Conservation (phyloP, 2,113 vertebrate genomes). For the Rhea pennata region DNA sequence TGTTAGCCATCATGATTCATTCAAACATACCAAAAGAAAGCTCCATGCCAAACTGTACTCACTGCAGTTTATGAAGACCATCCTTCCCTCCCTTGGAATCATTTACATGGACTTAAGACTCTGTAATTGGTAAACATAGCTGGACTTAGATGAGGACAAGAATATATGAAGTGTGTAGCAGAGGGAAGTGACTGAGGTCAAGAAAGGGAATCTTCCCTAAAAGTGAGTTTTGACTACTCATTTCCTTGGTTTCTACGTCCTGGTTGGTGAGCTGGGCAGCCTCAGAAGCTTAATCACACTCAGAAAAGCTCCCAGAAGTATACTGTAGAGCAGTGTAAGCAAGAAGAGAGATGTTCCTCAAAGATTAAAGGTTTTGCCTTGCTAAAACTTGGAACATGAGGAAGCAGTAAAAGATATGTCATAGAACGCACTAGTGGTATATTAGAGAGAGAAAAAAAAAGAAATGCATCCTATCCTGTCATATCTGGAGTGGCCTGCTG, state of each 20-base stretch:
- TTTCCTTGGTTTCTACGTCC: background rate
- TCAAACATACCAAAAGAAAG: background rate
- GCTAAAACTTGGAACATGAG: background rate
- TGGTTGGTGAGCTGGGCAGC: background rate
- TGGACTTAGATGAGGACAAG: background rate
- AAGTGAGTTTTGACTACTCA: background rate
- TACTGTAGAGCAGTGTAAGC: background rate
- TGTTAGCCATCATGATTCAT: background rate
- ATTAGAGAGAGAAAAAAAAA: background rate
- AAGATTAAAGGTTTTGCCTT: constrained; percentile 12
- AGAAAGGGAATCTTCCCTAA: background rate
- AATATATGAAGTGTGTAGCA: background rate
- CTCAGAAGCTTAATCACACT: background rate
- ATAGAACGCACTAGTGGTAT: background rate
- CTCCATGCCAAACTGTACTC: background rate
- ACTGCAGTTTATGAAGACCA: constrained; percentile 24
- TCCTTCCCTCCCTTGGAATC: background rate
- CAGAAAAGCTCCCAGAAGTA: background rate
- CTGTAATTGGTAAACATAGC: background rate
- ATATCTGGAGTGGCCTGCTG: background rate
- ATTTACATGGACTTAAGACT: background rate
- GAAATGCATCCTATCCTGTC: background rate
- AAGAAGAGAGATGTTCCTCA: background rate
- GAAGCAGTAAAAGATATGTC: constrained; percentile 1
- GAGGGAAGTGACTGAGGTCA: background rate